A percentile compares a stretch with the other conserved stretches of the same genome.
These are phyloP conservation scores for Neomorphus geoffroyi DNA, from an alignment of 2,797 vertebrate genomes.

Conservation along the genomic window DNA sequence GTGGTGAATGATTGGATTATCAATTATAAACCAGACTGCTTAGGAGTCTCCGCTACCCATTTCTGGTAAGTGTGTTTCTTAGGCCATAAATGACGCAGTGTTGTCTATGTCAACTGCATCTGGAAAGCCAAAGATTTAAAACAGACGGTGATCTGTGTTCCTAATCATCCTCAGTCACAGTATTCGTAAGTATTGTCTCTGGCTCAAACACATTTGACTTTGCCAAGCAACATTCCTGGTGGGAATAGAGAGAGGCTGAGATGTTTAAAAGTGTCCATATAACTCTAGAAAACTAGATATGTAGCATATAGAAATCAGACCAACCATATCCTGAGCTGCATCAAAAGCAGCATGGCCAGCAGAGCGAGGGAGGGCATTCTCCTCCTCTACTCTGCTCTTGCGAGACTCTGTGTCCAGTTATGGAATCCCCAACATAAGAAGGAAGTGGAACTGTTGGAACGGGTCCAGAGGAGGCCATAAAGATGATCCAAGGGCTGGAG, in stretches of 20 bases:
- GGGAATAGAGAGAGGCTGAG: background rate
- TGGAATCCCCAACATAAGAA: too few species aligned
- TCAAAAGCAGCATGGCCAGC: too few species aligned
- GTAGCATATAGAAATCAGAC: too few species aligned
- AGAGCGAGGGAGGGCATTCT: too few species aligned
- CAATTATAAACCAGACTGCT: background rate
- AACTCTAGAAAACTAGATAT: background rate
- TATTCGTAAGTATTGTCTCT: background rate
- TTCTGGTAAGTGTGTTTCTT: slow-evolving; percentile 10
- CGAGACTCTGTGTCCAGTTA: too few species aligned
- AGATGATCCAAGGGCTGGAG: too few species aligned
- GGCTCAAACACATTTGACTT: background rate
- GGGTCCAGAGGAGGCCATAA: too few species aligned
- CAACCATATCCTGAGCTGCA: too few species aligned
- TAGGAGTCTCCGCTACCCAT: background rate
- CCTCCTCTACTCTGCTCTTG: too few species aligned
- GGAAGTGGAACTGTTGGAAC: too few species aligned
- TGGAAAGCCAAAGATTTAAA: slow-evolving; percentile 31
- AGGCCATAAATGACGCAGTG: slow-evolving; percentile 1
- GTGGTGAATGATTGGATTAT: background rate
- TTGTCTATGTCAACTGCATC: background rate
- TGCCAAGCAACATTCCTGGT: background rate
- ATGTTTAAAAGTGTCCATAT: background rate
- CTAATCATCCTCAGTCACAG: slow-evolving; percentile 27
- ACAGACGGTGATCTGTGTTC: slow-evolving; percentile 22